Evolutionary conservation across 2,797 vertebrate genomes (phyloP), one percentile per base, ranked within the genome.

Genomic region (Gymnothorax reevesii): DNA sequence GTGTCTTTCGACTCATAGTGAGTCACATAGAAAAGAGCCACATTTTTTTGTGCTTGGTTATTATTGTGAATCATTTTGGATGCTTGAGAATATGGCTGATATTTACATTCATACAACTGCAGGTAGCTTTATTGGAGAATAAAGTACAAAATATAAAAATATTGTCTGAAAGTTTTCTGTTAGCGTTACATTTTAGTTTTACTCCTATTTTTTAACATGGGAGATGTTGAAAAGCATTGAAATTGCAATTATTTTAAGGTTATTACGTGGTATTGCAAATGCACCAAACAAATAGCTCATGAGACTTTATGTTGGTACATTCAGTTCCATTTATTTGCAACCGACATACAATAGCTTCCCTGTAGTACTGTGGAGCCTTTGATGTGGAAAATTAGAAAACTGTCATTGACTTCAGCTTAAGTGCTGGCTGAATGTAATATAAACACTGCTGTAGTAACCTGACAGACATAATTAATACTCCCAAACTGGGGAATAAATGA

Each of bases 241-340:
- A 64, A 64, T 15, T 64, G 60, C 15, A 64, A 15, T 20, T 64
- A 17, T 64, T 64, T 64, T 20, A 15, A 15, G 60, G 60, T 64
- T 64, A 15, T 64, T 64, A 6, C 25, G 9, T 69, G 64, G 17
- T 64, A 64, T 64, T 64, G 62, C 62, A 17, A 64, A 64, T 22
- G 22, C 62, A 64, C 62, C 62, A 64, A 64, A 64, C 4, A 1
- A 64, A 20, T 64, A 17, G 64, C n/a, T 7, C 22, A 66, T n/a
- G 62, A 69, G 64, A 69, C 22, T 64, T 20, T 6, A 2, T 64
- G 62, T 17, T 64, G 62, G 62, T 64, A 69, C 64, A 69, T 69
- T 9, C n/a, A n/a, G n/a, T 69, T 69, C n/a, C 64, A 69, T 69
- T 69, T 69, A 69, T 69, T 69, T 69, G 60, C 60, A 15, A 64